phyloP scores from a whole-genome alignment of 2,797 vertebrate species.

The Fistularia tabacaria region DNA sequence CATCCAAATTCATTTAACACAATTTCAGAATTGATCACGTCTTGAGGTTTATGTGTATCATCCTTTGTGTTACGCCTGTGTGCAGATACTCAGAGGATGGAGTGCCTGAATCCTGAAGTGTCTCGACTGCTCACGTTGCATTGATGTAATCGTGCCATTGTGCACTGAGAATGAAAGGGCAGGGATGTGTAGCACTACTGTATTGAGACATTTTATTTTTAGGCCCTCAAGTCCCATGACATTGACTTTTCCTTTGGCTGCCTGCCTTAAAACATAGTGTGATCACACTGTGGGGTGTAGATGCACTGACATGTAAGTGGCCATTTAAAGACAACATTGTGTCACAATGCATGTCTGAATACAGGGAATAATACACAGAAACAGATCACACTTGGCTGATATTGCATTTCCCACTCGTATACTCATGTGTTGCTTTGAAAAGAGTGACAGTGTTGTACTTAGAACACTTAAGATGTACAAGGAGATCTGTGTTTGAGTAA shows the following conservation, averaged over 20 bases:
- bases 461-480: too few species aligned
- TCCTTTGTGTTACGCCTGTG: background rate
- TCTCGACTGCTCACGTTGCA: conserved; percentile 5
- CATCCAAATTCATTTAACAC: too few species aligned
- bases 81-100: background rate
- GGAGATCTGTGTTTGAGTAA: too few species aligned
- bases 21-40: too few species aligned
- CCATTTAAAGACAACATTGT: too few species aligned
- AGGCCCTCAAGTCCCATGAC: conserved; percentile 11
- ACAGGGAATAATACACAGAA: too few species aligned
- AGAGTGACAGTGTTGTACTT: too few species aligned
- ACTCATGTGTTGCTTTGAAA: too few species aligned
- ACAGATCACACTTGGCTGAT: too few species aligned
- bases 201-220: background rate
- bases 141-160: conserved; percentile 3
- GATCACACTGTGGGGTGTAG: conserved; percentile 12
- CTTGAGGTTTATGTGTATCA: background rate
- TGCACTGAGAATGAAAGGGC: conserved; percentile 3
- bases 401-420: too few species aligned
- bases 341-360: too few species aligned
- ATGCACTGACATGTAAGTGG: too few species aligned
- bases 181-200: conserved; percentile 4
- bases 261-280: conserved; percentile 3
- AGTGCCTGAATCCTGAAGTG: conserved; percentile 3
- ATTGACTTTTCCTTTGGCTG: conserved; percentile 14